These are phyloP conservation scores for Coelogynopora nodosa DNA, from an alignment of 2,888 invertebrate species.

Conservation along the genomic window DNA sequence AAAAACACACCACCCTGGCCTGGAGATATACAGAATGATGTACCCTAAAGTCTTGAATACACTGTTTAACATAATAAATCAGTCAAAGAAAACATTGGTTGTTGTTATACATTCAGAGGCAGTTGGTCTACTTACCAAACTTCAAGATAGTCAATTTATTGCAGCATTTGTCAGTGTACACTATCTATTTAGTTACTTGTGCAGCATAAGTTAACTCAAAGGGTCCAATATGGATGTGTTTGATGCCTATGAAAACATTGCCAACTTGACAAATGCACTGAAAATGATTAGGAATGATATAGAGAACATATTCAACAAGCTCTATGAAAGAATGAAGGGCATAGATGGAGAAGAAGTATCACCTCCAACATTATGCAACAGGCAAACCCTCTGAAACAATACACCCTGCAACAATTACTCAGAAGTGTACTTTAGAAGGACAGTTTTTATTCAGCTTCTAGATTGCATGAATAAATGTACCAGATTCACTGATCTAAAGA, in stretches of 20 bases:
- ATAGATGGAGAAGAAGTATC: background rate
- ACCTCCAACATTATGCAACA: background rate
- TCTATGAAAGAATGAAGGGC: background rate
- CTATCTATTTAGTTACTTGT: background rate
- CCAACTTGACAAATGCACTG: background rate
- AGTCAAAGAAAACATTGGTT: background rate
- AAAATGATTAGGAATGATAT: background rate
- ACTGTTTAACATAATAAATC: background rate
- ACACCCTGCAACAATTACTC: background rate
- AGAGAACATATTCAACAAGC: background rate
- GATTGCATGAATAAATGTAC: background rate
- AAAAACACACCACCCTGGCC: background rate
- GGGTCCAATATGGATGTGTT: no score
- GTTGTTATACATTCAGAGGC: background rate
- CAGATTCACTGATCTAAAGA: background rate
- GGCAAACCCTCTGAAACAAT: background rate
- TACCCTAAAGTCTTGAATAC: background rate
- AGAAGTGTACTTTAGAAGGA: background rate
- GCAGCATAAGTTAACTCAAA: no score
- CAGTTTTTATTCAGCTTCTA: background rate
- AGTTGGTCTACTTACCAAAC: conserved; percentile 21
- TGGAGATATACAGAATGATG: no score
- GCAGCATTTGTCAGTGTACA: background rate
- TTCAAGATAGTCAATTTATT: conserved; percentile 14
- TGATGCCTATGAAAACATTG: background rate